A percentile compares a stretch with the other conserved stretches of the same genome.
phyloP scores from a whole-genome alignment of 1,140 invertebrate genomes.

The Leptonema lineaticorne region DNA sequence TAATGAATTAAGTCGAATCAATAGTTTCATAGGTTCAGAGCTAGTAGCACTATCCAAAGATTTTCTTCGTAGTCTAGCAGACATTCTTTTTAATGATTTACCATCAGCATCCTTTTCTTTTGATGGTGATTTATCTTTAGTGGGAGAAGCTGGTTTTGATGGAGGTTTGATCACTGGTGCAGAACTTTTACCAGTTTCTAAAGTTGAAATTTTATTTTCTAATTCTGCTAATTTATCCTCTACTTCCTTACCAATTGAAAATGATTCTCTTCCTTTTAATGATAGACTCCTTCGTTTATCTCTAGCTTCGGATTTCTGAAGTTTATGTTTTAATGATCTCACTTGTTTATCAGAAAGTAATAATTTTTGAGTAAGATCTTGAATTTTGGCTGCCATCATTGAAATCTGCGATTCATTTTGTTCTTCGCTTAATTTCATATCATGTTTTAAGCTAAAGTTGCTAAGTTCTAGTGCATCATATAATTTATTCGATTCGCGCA shows the following conservation, averaged over 20 bases:
- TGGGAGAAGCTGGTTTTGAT: constrained; percentile 53
- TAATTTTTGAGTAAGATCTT: constrained; percentile 81
- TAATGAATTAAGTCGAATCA: constrained; percentile 70
- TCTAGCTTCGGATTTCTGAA: constrained; percentile 73
- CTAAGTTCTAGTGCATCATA: constrained; percentile 78
- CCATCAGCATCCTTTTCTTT: constrained; percentile 57
- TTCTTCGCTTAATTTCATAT: constrained; percentile 66
- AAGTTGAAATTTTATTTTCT: constrained; percentile 71
- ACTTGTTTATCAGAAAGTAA: constrained; percentile 81
- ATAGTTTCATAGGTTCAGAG: constrained; percentile 75
- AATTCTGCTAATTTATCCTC: constrained; percentile 79
- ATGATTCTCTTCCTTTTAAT: constrained; percentile 76
- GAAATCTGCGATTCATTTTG: constrained; percentile 73
- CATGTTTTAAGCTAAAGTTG: constrained; percentile 71
- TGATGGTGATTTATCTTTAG: constrained; percentile 55
- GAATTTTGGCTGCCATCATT: constrained; percentile 79
- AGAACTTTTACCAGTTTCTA: constrained; percentile 55
- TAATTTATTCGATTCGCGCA: constrained; percentile 76
- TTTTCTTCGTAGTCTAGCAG: constrained; percentile 63
- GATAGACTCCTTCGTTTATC: constrained; percentile 79
- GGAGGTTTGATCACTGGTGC: constrained; percentile 55
- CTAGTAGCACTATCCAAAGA: constrained; percentile 74
- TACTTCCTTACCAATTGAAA: constrained; percentile 76
- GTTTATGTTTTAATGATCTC: constrained; percentile 73
- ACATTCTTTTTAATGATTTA: constrained; percentile 55